A percentile compares a stretch with the other conserved stretches of the same genome.
Conservation (phyloP, 1,140 invertebrate genomes). For the Hycleus phaleratus region DNA sequence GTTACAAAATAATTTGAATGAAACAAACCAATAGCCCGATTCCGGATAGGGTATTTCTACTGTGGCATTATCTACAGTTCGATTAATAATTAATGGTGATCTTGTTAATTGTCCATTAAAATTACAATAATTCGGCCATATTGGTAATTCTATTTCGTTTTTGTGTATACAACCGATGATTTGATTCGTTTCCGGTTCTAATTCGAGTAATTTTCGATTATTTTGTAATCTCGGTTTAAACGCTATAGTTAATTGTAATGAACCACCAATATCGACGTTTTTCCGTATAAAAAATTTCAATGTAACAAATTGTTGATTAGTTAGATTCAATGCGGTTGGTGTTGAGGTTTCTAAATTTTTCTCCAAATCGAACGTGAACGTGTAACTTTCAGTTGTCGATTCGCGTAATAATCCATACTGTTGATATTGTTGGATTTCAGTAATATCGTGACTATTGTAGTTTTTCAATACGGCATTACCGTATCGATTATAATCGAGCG, state of each 20-base stretch:
- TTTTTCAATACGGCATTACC: conserved; percentile 17
- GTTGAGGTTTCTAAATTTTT: conserved; percentile 45
- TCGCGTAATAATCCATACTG: conserved; percentile 51
- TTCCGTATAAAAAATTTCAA: conserved; percentile 36
- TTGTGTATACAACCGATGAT: conserved; percentile 54
- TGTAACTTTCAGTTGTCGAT: conserved; percentile 59
- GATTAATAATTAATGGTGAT: conserved; percentile 51
- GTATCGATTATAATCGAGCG: neutral
- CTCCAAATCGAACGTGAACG: conserved; percentile 60
- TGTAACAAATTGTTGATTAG: conserved; percentile 40
- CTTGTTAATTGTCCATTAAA: conserved; percentile 44
- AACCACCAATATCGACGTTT: conserved; percentile 64
- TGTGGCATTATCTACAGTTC: conserved; percentile 37
- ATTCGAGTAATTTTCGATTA: conserved; percentile 41
- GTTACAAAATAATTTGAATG: conserved; percentile 54
- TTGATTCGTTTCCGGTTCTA: conserved; percentile 40
- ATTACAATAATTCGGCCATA: conserved; percentile 48
- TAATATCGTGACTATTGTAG: conserved; percentile 18
- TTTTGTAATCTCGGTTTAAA: conserved; percentile 48
- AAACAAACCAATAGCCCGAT: conserved; percentile 67
- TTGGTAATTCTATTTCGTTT: conserved; percentile 46
- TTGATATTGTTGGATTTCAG: conserved; percentile 23
- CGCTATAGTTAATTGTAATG: conserved; percentile 54
- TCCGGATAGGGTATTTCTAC: conserved; percentile 71
- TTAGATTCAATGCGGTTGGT: conserved; percentile 54